phyloP scores from a whole-genome alignment of 2,113 vertebrate genomes.

The Campylomormyrus tamandua region DNA sequence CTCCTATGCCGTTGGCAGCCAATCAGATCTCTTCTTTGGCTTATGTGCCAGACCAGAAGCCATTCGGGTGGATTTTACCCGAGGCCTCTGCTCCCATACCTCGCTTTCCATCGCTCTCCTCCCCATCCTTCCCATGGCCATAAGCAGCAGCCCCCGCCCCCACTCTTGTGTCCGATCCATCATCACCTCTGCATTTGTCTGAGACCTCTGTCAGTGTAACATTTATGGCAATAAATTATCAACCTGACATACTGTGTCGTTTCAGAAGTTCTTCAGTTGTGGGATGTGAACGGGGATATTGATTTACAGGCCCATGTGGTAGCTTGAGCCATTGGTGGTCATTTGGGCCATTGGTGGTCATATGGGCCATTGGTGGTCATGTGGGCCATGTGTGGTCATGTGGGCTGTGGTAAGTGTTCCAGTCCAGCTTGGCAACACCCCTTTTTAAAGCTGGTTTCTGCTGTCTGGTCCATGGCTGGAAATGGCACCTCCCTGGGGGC shows the following conservation, averaged over 20 bases:
- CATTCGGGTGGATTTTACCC: background rate
- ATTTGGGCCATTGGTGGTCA: background rate
- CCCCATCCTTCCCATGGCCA: too few species aligned
- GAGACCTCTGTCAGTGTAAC: background rate
- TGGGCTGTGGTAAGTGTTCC: background rate
- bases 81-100: background rate
- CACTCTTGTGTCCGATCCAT: background rate
- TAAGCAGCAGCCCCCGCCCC: background rate
- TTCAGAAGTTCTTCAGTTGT: background rate
- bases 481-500: background rate
- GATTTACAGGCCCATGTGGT: background rate
- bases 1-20: background rate
- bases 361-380: too few species aligned
- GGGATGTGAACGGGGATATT: background rate
- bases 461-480: background rate
- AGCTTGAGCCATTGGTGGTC: background rate
- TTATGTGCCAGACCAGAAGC: background rate
- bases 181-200: background rate
- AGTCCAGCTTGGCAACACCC: background rate
- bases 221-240: slow-evolving; percentile 16
- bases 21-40: background rate
- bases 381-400: background rate
- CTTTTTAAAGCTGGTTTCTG: background rate
- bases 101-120: background rate
- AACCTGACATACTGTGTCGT: background rate